Evolutionary conservation across 2,113 vertebrate species (phyloP).

Genomic region (Castor canadensis): DNA sequence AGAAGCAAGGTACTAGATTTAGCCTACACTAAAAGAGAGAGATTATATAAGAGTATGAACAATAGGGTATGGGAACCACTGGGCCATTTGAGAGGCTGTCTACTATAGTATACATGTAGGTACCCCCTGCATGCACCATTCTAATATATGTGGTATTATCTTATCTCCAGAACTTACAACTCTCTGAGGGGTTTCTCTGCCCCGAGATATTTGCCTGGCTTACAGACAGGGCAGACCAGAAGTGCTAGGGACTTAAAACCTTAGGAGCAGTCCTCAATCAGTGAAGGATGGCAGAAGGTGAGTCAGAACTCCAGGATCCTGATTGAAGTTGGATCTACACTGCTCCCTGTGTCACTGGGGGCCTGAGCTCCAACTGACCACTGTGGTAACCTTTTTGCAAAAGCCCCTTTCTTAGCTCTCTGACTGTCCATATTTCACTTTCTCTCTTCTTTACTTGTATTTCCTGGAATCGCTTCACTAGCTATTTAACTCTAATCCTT

Average conservation of each 20-base stretch:
- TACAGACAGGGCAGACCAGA: background rate
- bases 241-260: background rate
- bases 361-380: background rate
- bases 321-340: background rate
- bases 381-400: background rate
- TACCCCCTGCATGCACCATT: fast-evolving
- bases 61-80: background rate
- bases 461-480: background rate
- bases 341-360: background rate
- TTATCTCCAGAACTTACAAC: background rate
- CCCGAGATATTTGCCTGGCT: background rate
- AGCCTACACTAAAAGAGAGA: background rate
- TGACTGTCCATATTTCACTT: background rate
- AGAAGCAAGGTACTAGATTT: background rate
- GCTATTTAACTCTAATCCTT: background rate
- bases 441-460: background rate
- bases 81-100: background rate
- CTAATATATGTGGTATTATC: fast-evolving
- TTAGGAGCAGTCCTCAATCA: background rate
- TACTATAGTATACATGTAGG: background rate
- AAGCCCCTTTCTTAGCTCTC: background rate
- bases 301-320: background rate
- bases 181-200: background rate
- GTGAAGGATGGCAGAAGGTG: background rate
- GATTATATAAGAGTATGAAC: background rate